phyloP scores from a whole-genome alignment of 2,797 vertebrate species.

The Syndactyla subalaris region DNA sequence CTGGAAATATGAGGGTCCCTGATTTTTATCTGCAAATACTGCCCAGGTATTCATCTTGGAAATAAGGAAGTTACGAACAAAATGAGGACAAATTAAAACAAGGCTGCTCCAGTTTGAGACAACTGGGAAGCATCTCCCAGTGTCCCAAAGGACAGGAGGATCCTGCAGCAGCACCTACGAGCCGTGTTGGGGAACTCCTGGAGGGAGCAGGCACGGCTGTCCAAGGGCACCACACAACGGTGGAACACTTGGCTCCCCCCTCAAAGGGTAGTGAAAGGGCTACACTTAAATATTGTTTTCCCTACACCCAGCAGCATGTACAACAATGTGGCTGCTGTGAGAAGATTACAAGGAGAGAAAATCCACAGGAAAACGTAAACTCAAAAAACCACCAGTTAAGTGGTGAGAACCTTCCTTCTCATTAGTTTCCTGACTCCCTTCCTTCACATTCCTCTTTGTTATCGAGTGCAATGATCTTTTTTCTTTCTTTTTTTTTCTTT shows the following conservation, averaged over 20 bases:
- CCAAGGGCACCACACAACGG: not conserved
- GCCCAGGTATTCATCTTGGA: not conserved
- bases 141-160: not conserved
- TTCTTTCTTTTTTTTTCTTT: not conserved
- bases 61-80: not conserved
- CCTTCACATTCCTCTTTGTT: constrained; percentile 35
- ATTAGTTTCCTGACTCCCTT: constrained; percentile 1
- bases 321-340: constrained; percentile 26
- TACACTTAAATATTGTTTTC: not conserved
- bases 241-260: not conserved
- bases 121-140: fast-evolving
- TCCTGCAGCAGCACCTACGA: fast-evolving
- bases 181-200: not conserved
- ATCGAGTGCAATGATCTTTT: not conserved
- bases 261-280: not conserved
- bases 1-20: not conserved
- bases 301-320: not conserved
- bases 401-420: not conserved
- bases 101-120: not conserved
- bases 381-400: not conserved
- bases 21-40: not conserved
- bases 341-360: constrained; percentile 37
- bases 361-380: constrained; percentile 38
- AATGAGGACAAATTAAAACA: not conserved
- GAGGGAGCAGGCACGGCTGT: not conserved